Evolutionary conservation across 37 sponge, comb jelly and placozoan species (phyloP), one percentile per base, ranked within the genome.

Genomic region (Amphimedon queenslandica): DNA sequence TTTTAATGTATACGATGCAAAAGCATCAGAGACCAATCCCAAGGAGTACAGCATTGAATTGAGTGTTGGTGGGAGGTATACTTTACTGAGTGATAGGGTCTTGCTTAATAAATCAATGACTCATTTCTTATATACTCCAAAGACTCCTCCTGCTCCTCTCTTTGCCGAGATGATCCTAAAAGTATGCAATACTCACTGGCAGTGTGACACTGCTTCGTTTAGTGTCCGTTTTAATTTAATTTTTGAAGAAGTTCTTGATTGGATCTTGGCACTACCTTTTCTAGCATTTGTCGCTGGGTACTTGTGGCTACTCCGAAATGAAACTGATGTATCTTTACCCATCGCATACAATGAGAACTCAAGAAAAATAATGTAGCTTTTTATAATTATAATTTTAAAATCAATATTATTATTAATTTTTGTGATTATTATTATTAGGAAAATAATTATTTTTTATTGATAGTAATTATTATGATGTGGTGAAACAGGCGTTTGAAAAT

Each of bases 251-350:
- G 55, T 74, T 37, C 63, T 89, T 18, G 67, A 78, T 57, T 89
- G 89, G 89, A 83, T 79, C 41, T 74, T 89, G 6, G 58, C 77
- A 31, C 40, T 83, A 10, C 89, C 89, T 1, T 89, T 89, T 40
- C 32, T 89, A n/a, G 79, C 69, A 13, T 65, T 89, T 10, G 71
- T 65, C 37, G 63, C 58, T 31, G 57, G 71, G 13, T 31, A 83
- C 10, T 64, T 89, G 20, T 89, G 89, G 89, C 32, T 83, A 23
- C 28, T 82, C 37, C 41, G 80, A 18, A 70, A 75, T 28, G 84
- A n/a, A 1, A 65, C 65, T 28, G 21, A 23, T 4, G 23, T 11
- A 1, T 37, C 61, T 1, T 28, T 55, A 35, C 69, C 68, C 13
- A 38, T 23, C 31, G 36, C n/a, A n/a, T n/a, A n/a, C n/a, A n/a